Base-by-base conservation (phyloP, 2,888 invertebrate genomes). In the Escarpia spicata region DNA sequence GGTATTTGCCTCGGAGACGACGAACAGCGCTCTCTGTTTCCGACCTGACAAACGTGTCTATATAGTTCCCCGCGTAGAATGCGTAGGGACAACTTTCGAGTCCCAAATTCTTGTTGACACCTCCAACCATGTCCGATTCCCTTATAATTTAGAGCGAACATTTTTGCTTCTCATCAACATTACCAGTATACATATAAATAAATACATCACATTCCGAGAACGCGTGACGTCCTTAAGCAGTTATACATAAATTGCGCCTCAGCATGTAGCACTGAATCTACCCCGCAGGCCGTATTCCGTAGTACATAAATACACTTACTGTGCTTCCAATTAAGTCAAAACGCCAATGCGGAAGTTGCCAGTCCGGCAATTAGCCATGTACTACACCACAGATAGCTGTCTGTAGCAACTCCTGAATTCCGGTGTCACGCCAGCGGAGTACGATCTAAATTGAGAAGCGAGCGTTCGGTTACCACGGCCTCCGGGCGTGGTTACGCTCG, bases 271-370 rank as follows among this genome's bases (percentile, higher is more conserved):
- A 19, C 75, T 75, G 75, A n/a, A 4, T 75, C 19, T 75, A 75
- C 75, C n/a, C 15, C n/a, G 75, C 75, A 26, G 19, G 6, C 75
- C 26, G 6, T 75, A 75, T 75, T 75, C 75, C 26, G 75, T 75
- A 75, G 75, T 75, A 75, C n/a, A 75, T 15, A 75, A 75, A 26
- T 75, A 75, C 75, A 75, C n/a, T 75, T n/a, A 75, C 75, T 75
- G n/a, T 75, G 75, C 2, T 75, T 6, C 75, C n/a, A 75, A 75
- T 75, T 19, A 26, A 75, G 75, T 75, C 26, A 75, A 26, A 75
- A 75, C 75, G 75, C 75, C 75, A 75, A 75, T 75, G 75, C 75
- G 75, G 75, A 75, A 75, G 75, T 75, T 26, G 75, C 75, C 75
- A 75, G 19, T 26, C n/a, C 75, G n/a, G 75, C 26, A 75, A 75